phyloP scores from a whole-genome alignment of 1,140 invertebrate genomes.

The Leptoteleia sp. region DNA sequence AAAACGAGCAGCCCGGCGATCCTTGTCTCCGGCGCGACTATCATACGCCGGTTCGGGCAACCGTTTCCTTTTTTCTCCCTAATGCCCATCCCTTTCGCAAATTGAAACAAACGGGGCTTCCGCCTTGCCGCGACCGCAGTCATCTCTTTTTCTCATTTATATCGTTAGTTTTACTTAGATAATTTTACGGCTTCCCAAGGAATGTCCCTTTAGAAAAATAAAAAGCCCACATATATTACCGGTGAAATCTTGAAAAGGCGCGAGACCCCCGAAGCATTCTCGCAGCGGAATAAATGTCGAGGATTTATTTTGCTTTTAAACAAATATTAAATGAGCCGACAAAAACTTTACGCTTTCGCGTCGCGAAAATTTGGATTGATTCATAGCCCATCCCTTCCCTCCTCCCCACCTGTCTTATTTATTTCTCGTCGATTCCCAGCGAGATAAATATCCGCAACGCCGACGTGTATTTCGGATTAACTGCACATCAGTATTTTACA shows the following conservation, averaged over 20 bases:
- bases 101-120: conserved; percentile 60
- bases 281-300: conserved; percentile 2
- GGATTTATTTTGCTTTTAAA: conserved; percentile 10
- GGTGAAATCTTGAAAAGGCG: neutral
- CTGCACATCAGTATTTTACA: conserved; percentile 35
- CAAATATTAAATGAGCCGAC: conserved; percentile 10
- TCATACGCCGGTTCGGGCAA: conserved; percentile 29
- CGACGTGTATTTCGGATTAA: conserved; percentile 9
- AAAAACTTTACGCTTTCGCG: conserved; percentile 1
- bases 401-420: conserved; percentile 36
- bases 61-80: conserved; percentile 13
- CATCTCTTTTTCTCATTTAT: conserved; percentile 54
- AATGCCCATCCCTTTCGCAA: conserved; percentile 20
- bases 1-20: conserved; percentile 31
- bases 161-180: conserved; percentile 52
- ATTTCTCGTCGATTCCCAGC: neutral
- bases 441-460: conserved; percentile 12
- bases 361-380: conserved; percentile 8
- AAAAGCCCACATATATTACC: conserved; percentile 25
- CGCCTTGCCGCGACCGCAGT: conserved; percentile 1
- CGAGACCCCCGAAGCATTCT: neutral
- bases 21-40: conserved; percentile 12
- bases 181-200: conserved; percentile 40
- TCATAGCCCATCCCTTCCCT: too few relatives aligned
- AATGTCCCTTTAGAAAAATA: conserved; percentile 29